Base-by-base conservation (phyloP, 2,888 invertebrate genomes). In the Cosmia trapezina region DNA sequence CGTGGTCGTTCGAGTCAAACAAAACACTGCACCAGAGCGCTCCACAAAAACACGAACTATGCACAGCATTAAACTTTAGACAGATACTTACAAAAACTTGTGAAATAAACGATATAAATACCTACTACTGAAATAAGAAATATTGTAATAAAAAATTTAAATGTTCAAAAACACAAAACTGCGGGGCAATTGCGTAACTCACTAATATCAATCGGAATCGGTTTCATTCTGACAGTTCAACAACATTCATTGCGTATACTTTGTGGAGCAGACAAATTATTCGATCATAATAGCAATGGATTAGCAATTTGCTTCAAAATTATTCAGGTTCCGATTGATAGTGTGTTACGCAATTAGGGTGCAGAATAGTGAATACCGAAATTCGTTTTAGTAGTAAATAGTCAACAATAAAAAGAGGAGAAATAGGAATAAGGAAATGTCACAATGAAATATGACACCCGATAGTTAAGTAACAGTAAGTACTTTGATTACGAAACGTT, bases 1-100 rank as follows among this genome's bases (percentile, higher is more conserved):
- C 86, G 76, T 83, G 88, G 88, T 89, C 89, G 89, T 76, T 70
- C 87, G 86, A 84, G 83, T 76, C 80, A 76, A 85, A 83, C 78
- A 81, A 79, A 75, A 70, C 70, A 70, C 41, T 59, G 45, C 68
- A 70, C 47, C 11, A 60, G 37, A 37, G 28, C 53, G 33, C 63
- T 37, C 33, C 51, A 67, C 57, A 80, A 67, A 73, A 80, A 81
- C 68, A 63, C 56, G 22, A 71, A 66, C 33, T 71, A 45, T 78
- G 56, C 45, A 64, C 47, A 17, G 28, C 65, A 67, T 59, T 47
- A 57, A 70, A 59, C 61, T n/a, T 5, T n/a, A 71, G 8, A 33
- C 11, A 71, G 6, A 22, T 17, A 54, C 5, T 45, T 28, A 51
- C 37, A 62, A 75, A 45, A 56, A 49, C 17, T 59, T n/a, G 22